Conservation (phyloP, 1,140 invertebrate genomes). For the Globodera rostochiensis region DNA sequence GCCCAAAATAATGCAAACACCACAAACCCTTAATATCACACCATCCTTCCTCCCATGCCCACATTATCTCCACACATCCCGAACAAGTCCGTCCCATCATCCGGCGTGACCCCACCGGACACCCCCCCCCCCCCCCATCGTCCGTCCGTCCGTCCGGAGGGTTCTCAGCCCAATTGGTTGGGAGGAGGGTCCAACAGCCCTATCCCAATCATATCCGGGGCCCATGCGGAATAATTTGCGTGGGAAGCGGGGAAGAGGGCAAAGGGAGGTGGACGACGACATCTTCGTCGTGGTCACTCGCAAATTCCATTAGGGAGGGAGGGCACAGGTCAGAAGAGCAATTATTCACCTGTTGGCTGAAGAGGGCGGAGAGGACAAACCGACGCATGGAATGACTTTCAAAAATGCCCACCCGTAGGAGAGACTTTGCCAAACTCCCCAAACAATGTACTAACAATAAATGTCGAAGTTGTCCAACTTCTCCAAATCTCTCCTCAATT, state of each 20-base stretch:
- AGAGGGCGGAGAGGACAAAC: not conserved
- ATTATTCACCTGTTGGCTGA: slow-evolving; percentile 2
- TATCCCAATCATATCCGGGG: slow-evolving; percentile 6
- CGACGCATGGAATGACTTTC: not conserved
- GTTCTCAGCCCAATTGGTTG: not conserved
- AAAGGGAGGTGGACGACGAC: not conserved
- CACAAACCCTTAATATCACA: not conserved
- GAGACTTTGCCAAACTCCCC: not conserved
- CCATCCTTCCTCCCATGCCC: not conserved
- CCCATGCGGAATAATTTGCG: slow-evolving; percentile 20
- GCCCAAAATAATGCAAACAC: too few relatives aligned
- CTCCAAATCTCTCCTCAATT: not conserved
- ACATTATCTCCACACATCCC: not conserved
- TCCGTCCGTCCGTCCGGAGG: not conserved
- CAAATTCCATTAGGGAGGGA: slow-evolving; percentile 17
- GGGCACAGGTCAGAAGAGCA: slow-evolving; percentile 1
- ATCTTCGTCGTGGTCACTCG: not conserved
- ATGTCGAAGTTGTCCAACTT: not conserved
- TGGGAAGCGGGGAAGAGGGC: not conserved
- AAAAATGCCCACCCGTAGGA: not conserved
- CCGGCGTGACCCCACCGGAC: not conserved
- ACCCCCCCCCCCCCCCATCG: not conserved
- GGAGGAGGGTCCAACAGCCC: not conserved
- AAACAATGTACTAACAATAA: not conserved
- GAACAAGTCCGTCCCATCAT: not conserved